These are phyloP conservation scores for Hybognathus amarus DNA, from an alignment of 2,797 vertebrate species.

Conservation along the genomic window DNA sequence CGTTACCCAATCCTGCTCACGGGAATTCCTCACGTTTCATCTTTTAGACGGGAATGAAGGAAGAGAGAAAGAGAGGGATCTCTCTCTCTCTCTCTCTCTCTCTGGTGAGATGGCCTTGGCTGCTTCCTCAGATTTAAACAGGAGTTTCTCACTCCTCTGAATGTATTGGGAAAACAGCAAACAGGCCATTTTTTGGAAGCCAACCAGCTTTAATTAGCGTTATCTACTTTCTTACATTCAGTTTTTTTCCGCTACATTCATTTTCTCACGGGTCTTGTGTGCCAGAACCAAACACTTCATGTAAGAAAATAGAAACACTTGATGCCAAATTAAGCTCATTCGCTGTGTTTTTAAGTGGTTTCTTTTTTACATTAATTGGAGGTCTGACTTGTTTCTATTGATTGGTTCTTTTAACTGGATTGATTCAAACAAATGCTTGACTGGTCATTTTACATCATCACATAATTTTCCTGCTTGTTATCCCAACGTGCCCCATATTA, in stretches of 20 bases:
- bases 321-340: conserved; percentile 17
- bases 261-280: not conserved
- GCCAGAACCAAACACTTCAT: not conserved
- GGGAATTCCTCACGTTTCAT: conserved; percentile 73
- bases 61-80: conserved; percentile 70
- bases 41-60: conserved; percentile 68
- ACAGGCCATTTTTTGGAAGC: conserved; percentile 41
- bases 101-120: conserved; percentile 61
- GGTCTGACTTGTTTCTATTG: not conserved
- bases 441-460: not conserved
- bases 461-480: not conserved
- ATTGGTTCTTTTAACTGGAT: not conserved
- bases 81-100: conserved; percentile 61
- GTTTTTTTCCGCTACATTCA: conserved; percentile 21
- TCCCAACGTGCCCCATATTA: not conserved
- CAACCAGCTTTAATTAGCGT: conserved; percentile 53
- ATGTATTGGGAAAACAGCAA: conserved; percentile 13
- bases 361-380: not conserved
- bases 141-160: conserved; percentile 56
- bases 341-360: conserved; percentile 14
- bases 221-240: conserved; percentile 46
- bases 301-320: conserved; percentile 19
- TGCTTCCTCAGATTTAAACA: conserved; percentile 76
- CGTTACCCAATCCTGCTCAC: conserved; percentile 55
- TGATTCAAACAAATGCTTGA: not conserved